Evolutionary conservation across 2,888 invertebrate species (phyloP).

Genomic region (Melipona bicolor): DNA sequence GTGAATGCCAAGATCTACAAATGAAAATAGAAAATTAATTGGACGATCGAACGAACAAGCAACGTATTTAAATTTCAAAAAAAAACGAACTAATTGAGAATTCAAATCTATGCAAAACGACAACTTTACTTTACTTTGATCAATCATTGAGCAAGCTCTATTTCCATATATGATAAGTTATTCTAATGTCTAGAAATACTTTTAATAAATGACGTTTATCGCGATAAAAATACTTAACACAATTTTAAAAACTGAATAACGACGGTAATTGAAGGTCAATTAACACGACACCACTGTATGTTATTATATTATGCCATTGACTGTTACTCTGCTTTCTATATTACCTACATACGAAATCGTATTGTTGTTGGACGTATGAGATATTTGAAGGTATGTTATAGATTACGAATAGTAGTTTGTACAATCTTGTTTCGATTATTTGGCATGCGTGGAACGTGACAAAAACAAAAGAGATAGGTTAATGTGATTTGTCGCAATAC

Average conservation of each 20-base stretch:
- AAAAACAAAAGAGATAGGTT: constrained; percentile 35
- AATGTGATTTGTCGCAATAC: constrained; percentile 1
- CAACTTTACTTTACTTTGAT: too few relatives aligned
- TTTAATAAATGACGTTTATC: too few relatives aligned
- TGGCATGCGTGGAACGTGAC: constrained; percentile 6
- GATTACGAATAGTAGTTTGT: neutral
- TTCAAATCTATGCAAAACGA: neutral
- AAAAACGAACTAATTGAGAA: too few relatives aligned
- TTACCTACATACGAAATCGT: neutral
- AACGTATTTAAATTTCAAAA: neutral
- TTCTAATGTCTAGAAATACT: too few relatives aligned
- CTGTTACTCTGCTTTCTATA: neutral
- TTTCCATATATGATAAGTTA: too few relatives aligned
- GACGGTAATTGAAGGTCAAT: neutral
- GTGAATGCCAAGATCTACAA: constrained; percentile 38
- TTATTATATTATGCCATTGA: neutral
- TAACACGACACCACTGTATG: neutral
- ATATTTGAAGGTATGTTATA: neutral
- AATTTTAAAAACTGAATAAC: neutral
- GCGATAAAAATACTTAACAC: too few relatives aligned
- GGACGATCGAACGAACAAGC: neutral
- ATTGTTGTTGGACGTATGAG: neutral
- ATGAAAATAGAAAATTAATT: constrained; percentile 24
- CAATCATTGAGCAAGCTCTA: too few relatives aligned
- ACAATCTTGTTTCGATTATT: neutral